phyloP scores from a whole-genome alignment of 2,113 vertebrate species.

The Terrapene triunguis region DNA sequence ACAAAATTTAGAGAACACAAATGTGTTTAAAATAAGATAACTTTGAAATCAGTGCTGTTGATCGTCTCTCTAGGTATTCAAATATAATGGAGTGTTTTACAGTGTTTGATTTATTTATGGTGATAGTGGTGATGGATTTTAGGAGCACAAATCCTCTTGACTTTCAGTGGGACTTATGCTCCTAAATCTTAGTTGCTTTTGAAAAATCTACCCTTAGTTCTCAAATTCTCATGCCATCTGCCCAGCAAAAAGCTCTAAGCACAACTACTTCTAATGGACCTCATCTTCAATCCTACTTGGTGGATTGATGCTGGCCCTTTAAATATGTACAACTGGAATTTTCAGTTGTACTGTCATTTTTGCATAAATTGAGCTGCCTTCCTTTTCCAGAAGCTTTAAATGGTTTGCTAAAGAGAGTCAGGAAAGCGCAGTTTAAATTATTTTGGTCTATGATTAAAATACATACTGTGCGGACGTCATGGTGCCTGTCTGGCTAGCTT shows the following conservation, averaged over 20 bases:
- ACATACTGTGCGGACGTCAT: not conserved
- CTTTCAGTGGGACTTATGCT: not conserved
- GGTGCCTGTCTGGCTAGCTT: constrained; percentile 55
- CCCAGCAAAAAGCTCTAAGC: not conserved
- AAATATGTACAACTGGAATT: constrained; percentile 14
- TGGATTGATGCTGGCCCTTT: not conserved
- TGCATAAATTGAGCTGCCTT: constrained; percentile 1
- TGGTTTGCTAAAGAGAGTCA: constrained; percentile 39
- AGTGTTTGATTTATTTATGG: not conserved
- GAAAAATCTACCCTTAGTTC: not conserved
- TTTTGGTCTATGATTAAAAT: constrained; percentile 67
- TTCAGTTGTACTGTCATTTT: not conserved
- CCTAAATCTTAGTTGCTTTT: not conserved
- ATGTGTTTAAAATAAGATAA: not conserved
- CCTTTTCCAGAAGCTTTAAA: constrained; percentile 22
- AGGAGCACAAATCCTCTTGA: not conserved
- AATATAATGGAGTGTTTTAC: not conserved
- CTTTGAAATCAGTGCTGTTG: not conserved
- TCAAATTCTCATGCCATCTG: not conserved
- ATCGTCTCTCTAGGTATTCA: not conserved
- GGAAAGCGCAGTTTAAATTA: constrained; percentile 35
- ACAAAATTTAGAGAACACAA: not conserved
- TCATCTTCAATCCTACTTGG: not conserved
- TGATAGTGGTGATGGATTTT: not conserved
- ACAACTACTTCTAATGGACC: not conserved